Base-by-base conservation (phyloP, 2,113 vertebrate genomes). In the Orthonyx spaldingii region DNA sequence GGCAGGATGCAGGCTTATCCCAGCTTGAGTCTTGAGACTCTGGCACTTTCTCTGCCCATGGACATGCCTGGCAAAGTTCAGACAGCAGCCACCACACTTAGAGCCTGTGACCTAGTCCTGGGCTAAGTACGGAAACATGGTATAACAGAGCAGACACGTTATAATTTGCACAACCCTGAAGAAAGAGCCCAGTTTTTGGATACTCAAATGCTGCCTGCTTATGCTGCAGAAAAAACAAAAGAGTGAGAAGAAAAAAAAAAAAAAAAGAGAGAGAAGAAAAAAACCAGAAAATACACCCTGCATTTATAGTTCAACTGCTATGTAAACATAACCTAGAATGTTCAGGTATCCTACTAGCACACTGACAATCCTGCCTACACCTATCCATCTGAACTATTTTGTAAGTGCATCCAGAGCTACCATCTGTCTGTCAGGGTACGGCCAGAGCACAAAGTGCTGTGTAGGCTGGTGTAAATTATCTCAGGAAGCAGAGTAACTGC, bases 241-340 rank as follows among this genome's bases (percentile, higher is more conserved):
- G 3, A 60, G 20, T 21, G 21, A 47, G 32, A 26, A 18, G 16
- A 20, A 33, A 20, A 24, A 1, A 12, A 8, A 35, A 3, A 39
- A 6, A 32, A 11, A 16, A 8, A 9, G 6, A 49, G 23, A 19
- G 5, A 28, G 5, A 10, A 6, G 10, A 1, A 26, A 11, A 53
- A 24, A 46, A 52, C 9, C 70, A 66, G 30, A 84, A 84, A 69
- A 59, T 37, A 27, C 8, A 52, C 47, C 17, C 9, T 39, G 9
- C 39, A 32, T 87, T 89, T 68, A 71, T 37, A 60, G 7, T 41
- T 85, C 39, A 56, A 21, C 37, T 44, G 28, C 41, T 65, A 15
- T 41, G 22, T 89, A 94, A 97, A 83, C 28, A 79, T 46, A 87
- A 72, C 65, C 61, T 57, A 60, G 77, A 88, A 72, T 83, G 44